phyloP scores from a whole-genome alignment of 2,797 vertebrate species.

The Squalus acanthias region DNA sequence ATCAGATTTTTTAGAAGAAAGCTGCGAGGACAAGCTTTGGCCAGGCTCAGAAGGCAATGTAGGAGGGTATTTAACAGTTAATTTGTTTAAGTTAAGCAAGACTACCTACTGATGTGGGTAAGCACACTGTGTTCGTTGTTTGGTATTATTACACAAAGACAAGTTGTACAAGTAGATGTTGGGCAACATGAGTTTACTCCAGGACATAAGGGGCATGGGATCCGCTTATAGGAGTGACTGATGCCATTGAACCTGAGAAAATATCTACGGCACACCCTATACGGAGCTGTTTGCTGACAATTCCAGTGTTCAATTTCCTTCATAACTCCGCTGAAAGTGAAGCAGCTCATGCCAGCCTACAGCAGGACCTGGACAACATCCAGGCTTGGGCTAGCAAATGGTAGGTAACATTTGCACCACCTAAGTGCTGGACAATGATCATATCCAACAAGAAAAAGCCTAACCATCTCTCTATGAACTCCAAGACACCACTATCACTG shows the following conservation, averaged over 20 bases:
- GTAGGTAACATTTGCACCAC: no score
- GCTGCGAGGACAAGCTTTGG: neutral
- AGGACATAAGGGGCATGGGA: neutral
- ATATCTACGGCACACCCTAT: neutral
- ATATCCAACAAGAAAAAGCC: neutral
- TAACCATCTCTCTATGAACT: no score
- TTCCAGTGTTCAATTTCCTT: neutral
- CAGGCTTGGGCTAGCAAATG: neutral
- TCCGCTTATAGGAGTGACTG: neutral
- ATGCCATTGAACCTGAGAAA: neutral
- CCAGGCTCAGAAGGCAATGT: no score
- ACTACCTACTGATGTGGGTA: no score
- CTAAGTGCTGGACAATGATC: neutral
- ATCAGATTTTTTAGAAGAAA: neutral
- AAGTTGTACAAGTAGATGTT: no score
- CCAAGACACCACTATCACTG: neutral
- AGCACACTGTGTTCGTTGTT: no score
- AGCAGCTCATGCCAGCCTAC: neutral
- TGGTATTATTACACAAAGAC: no score
- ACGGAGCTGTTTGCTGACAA: neutral
- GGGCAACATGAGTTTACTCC: no score
- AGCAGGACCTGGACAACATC: neutral
- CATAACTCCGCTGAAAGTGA: neutral
- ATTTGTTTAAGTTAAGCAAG: no score
- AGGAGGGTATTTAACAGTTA: no score